Conservation (phyloP, 2,797 vertebrate genomes). For the Smutsia gigantea region DNA sequence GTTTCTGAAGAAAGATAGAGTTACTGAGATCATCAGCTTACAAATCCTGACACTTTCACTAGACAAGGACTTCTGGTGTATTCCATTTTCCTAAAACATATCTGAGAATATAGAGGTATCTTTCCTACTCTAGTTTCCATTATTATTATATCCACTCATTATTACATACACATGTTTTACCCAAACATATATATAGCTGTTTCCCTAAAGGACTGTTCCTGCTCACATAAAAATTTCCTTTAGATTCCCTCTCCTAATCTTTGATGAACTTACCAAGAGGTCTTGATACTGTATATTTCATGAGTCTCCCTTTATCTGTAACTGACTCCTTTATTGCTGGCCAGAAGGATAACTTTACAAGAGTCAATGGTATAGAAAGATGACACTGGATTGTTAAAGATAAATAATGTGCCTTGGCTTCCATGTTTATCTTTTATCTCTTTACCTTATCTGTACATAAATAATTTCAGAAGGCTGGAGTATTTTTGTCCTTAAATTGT, state of each 20-base stretch:
- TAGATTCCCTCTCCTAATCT: not conserved
- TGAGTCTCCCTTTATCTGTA: not conserved
- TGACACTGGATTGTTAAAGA: not conserved
- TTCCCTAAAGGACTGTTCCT: not conserved
- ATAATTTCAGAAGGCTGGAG: constrained; percentile 15
- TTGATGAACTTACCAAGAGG: not conserved
- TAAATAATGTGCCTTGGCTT: not conserved
- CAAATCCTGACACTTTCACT: not conserved
- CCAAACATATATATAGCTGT: not conserved
- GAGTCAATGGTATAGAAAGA: not conserved
- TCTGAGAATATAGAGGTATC: not conserved
- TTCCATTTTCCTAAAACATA: not conserved
- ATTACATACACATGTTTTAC: not conserved
- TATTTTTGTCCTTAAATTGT: not conserved
- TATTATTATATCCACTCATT: not conserved
- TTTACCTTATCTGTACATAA: not conserved
- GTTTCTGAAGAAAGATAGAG: constrained; percentile 13
- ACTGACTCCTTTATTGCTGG: not conserved
- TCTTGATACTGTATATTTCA: not conserved
- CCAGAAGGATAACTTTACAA: not conserved
- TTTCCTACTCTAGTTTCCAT: not conserved
- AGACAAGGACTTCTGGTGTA: not conserved
- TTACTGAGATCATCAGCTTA: not conserved
- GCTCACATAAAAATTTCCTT: not conserved
- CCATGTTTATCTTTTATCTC: not conserved